Percentiles rank a stretch among this genome's conserved stretches.
Evolutionary conservation across 2,888 invertebrate species (phyloP).

Genomic region (Callimorpha dominula): DNA sequence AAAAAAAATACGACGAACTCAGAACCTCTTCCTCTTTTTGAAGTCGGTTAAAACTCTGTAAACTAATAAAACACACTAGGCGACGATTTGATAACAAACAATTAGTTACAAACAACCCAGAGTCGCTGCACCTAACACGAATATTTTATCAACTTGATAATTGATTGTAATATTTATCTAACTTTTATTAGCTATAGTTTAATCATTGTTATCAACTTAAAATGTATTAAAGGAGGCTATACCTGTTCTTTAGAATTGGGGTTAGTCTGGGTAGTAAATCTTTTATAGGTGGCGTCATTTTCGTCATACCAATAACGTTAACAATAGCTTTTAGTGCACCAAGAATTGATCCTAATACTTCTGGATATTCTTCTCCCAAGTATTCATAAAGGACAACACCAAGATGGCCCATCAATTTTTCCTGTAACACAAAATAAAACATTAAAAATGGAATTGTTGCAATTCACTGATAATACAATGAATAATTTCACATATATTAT

Average conservation of each 20-base stretch:
- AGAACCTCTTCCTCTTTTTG: background rate
- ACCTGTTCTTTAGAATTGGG: slow-evolving; percentile 99
- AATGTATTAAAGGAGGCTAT: slow-evolving; percentile 52
- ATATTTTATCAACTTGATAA: background rate
- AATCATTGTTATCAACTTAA: too few species aligned
- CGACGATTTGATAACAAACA: background rate
- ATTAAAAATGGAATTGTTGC: background rate
- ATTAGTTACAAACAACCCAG: background rate
- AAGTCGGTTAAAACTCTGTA: too few species aligned
- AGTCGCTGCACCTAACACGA: background rate
- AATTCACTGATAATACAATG: background rate
- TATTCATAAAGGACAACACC: slow-evolving; percentile 99
- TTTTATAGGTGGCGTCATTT: slow-evolving; percentile 99
- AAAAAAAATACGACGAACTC: too few species aligned
- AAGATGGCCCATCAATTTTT: slow-evolving; percentile 99
- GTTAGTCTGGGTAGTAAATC: slow-evolving; percentile 98
- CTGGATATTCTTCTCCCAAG: slow-evolving; percentile 99
- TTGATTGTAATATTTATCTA: background rate
- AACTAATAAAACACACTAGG: background rate
- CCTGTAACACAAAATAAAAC: slow-evolving; percentile 81
- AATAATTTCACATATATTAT: background rate
- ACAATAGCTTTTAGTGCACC: slow-evolving; percentile 99
- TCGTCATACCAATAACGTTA: slow-evolving; percentile 99
- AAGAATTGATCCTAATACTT: slow-evolving; percentile 98
- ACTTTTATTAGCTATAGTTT: background rate